phyloP scores from a whole-genome alignment of 2,888 invertebrate species.

The Agonum fuliginosum region DNA sequence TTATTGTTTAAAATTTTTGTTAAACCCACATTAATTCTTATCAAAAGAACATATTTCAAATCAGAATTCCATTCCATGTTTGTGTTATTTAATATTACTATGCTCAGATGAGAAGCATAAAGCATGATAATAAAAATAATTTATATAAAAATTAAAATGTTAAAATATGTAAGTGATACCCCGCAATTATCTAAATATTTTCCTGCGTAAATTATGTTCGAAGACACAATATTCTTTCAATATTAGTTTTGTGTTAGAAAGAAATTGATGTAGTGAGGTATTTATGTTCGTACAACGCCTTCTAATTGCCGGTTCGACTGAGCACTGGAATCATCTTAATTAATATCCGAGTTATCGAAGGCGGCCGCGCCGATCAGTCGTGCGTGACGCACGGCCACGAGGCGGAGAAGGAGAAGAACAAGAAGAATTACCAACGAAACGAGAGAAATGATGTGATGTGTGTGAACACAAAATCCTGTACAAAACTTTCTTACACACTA shows the following conservation, averaged over 20 bases:
- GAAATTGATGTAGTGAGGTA: conserved; percentile 42
- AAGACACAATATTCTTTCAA: not conserved
- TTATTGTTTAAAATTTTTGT: too few relatives aligned
- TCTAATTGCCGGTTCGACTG: conserved; percentile 22
- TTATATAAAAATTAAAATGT: too few relatives aligned
- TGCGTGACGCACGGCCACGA: conserved; percentile 16
- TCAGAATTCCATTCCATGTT: too few relatives aligned
- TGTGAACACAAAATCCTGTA: too few relatives aligned
- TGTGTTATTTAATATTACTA: too few relatives aligned
- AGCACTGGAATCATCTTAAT: conserved; percentile 48
- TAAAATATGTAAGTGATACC: too few relatives aligned
- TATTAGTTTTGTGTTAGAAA: conserved; percentile 43
- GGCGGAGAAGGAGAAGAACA: not conserved
- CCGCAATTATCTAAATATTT: conserved; percentile 27
- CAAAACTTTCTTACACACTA: too few relatives aligned
- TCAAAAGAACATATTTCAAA: too few relatives aligned
- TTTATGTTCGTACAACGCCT: conserved; percentile 41
- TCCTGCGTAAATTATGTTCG: not conserved
- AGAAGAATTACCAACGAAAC: not conserved
- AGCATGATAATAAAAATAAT: too few relatives aligned
- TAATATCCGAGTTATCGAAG: conserved; percentile 51
- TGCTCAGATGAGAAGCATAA: too few relatives aligned
- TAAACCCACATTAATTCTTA: too few relatives aligned
- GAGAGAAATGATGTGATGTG: too few relatives aligned
- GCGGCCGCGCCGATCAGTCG: conserved; percentile 43